A percentile compares a stretch with the other conserved stretches of the same genome.
Evolutionary conservation across 2,888 invertebrate species (phyloP).

Genomic region (Oligia latruncula): DNA sequence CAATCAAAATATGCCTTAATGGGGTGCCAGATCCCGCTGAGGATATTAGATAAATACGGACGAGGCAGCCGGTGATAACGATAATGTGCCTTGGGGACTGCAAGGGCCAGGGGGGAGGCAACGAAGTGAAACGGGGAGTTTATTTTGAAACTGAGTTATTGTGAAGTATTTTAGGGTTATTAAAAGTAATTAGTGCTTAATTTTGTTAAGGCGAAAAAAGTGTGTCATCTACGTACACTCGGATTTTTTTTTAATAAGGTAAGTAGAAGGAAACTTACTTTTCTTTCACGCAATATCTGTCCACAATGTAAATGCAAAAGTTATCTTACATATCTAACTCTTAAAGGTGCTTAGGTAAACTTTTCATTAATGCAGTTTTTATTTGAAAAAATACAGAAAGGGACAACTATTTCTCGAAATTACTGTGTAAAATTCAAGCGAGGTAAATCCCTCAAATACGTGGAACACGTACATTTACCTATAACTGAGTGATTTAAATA

Average conservation of each 20-base stretch:
- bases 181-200: constrained; percentile 1
- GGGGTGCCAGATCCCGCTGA: constrained; percentile 77
- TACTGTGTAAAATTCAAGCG: background rate
- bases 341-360: background rate
- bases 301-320: background rate
- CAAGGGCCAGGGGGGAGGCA: constrained; percentile 11
- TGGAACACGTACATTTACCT: background rate
- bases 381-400: background rate
- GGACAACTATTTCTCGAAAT: background rate
- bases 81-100: constrained; percentile 56
- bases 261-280: background rate
- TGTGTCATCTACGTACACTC: too few species aligned
- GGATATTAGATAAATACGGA: constrained; percentile 87
- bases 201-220: too few species aligned
- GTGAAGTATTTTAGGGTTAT: constrained; percentile 25
- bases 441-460: background rate
- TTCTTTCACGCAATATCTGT: background rate
- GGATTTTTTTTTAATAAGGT: background rate
- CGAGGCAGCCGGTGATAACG: constrained; percentile 58
- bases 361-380: background rate
- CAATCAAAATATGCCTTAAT: constrained; percentile 88
- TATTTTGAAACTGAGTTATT: constrained; percentile 28
- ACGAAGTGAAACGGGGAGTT: constrained; percentile 26
- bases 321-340: background rate
- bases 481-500: background rate